Evolutionary conservation across 2,888 invertebrate species (phyloP), one percentile per base, ranked within the genome.

Genomic region (Charanyca ferruginea): DNA sequence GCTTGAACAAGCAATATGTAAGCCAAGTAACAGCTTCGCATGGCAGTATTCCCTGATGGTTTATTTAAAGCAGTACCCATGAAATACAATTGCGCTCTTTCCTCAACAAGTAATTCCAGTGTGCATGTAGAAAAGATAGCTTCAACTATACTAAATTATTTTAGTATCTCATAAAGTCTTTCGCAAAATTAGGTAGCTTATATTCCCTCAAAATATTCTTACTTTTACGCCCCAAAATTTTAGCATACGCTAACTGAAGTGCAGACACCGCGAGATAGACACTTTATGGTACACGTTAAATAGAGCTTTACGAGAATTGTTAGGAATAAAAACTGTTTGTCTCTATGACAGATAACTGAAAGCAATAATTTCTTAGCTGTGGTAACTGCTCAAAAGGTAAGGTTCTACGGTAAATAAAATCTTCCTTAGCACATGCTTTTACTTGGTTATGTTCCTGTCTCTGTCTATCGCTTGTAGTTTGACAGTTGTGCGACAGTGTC

Each of bases 101-200:
- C 48, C 51, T 5, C 20, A 62, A 59, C 38, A 53, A 32, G 63
- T 52, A 48, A 64, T 60, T 77, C 49, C 65, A 47, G 25, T 58
- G 23, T 52, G 47, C 63, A 48, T 62, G 51, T 59, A 51, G 53
- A 51, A 57, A 60, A 25, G 63, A 66, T 48, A 18, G 32, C 51
- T 76, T 66, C 58, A 47, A 53, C 54, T 54, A 58, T 61, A 74
- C 61, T 77, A 72, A 77, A 70, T 82, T 62, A 70, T 67, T 72
- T 81, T 59, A 80, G 77, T 62, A 59, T 59, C 32, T 18, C 59
- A 77, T 82, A 77, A 80, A 80, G 54, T 47, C 67, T 77, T 74
- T 70, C 72, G 54, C 62, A 58, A 63, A 77, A 77, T 76, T 80
- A 77, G 64, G 66, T 66, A 66, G 67, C 70, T 57, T 70, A 70